Conservation (phyloP, 2,113 vertebrate genomes). For the Burhinus bistriatus region DNA sequence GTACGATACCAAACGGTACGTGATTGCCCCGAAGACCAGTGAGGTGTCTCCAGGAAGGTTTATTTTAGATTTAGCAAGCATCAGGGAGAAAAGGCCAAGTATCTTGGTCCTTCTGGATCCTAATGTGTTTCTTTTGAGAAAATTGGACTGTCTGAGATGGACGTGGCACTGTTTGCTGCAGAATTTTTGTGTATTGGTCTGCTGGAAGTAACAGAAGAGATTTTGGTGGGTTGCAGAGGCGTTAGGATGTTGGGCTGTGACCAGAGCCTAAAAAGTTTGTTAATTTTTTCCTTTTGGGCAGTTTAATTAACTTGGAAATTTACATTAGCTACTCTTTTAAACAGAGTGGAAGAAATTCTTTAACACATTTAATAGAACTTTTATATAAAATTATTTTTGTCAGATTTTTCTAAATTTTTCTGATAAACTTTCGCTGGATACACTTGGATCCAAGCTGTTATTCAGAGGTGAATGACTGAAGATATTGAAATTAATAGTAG, state of each 20-base stretch:
- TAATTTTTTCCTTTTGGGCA: neutral
- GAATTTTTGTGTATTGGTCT: neutral
- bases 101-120: neutral
- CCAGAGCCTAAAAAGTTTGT: neutral
- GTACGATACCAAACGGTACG: slow-evolving; percentile 48
- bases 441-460: neutral
- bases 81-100: neutral
- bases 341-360: neutral
- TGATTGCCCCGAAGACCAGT: neutral
- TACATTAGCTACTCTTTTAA: neutral
- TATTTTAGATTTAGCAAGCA: neutral
- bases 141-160: neutral
- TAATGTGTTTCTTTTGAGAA: neutral
- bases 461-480: neutral
- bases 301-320: neutral
- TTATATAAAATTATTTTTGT: neutral
- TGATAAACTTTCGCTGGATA: neutral
- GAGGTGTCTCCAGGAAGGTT: neutral
- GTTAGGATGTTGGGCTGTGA: neutral
- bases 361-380: neutral
- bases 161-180: neutral
- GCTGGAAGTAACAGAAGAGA: neutral
- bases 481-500: neutral
- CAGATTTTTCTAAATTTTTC: neutral
- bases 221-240: neutral